Conservation (phyloP, 2,888 invertebrate species). For the Microctonus aethiopoides region DNA sequence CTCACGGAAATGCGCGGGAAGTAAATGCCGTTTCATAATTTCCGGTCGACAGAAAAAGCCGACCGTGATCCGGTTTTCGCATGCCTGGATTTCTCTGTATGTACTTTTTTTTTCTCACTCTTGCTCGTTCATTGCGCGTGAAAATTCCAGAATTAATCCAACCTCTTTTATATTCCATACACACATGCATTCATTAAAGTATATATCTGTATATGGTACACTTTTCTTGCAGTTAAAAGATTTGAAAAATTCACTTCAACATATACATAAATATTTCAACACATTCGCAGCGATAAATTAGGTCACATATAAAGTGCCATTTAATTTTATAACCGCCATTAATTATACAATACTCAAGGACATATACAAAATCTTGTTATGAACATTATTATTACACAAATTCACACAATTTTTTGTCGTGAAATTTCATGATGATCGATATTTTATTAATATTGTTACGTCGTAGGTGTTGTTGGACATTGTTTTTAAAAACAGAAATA, state of each 20-base stretch:
- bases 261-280: background rate
- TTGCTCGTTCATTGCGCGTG: slow-evolving; percentile 17
- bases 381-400: background rate
- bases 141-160: slow-evolving; percentile 20
- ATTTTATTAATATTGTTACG: too few species aligned
- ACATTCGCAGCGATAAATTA: background rate
- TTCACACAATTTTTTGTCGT: background rate
- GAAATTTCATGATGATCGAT: too few species aligned
- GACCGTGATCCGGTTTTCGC: slow-evolving; percentile 35
- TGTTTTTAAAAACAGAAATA: too few species aligned
- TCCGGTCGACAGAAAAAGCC: slow-evolving; percentile 52
- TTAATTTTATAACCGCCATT: too few species aligned
- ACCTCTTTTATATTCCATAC: background rate
- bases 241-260: background rate
- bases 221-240: background rate
- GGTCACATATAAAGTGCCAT: background rate
- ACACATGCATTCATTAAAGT: background rate
- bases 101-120: slow-evolving; percentile 13
- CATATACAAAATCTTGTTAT: background rate
- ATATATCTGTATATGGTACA: background rate
- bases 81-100: slow-evolving; percentile 20
- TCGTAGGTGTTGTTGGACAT: too few species aligned
- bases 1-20: slow-evolving; percentile 53
- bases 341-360: background rate
- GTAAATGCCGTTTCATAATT: slow-evolving; percentile 60